phyloP scores from a whole-genome alignment of 1,140 invertebrate genomes.

The Drosophila bocki region DNA sequence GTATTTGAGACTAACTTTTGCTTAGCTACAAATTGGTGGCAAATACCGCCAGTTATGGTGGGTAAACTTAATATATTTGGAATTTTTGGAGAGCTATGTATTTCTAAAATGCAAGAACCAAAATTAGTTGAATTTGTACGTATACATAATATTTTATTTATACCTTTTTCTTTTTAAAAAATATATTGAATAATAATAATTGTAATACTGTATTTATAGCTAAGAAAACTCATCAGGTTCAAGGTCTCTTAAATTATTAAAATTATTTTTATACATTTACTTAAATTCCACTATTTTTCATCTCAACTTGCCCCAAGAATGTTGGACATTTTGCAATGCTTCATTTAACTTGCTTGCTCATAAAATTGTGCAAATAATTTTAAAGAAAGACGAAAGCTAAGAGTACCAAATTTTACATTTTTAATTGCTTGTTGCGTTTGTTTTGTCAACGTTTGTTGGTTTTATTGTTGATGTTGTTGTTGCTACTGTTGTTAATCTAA shows the following conservation, averaged over 20 bases:
- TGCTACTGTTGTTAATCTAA: conserved; percentile 76
- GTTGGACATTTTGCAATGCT: conserved; percentile 47
- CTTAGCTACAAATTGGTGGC: neutral
- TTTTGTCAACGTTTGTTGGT: conserved; percentile 71
- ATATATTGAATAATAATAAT: no score
- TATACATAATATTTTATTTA: no score
- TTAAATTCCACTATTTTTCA: neutral
- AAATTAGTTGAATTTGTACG: no score
- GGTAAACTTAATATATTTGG: neutral
- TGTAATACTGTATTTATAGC: no score
- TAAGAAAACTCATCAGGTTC: no score
- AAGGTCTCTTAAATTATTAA: no score
- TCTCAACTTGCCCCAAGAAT: conserved; percentile 15
- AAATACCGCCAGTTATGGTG: neutral
- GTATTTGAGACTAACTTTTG: conserved; percentile 24
- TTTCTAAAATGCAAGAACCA: no score
- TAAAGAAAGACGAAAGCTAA: conserved; percentile 40
- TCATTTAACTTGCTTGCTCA: conserved; percentile 54
- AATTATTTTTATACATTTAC: neutral
- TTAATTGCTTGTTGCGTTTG: conserved; percentile 78
- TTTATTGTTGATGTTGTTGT: conserved; percentile 23
- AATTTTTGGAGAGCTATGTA: no score
- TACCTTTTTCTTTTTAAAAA: no score
- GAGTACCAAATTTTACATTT: conserved; percentile 69
- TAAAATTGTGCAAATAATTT: conserved; percentile 59